Conservation (phyloP, 2,113 vertebrate genomes). For the Chaetorhynchus papuensis region DNA sequence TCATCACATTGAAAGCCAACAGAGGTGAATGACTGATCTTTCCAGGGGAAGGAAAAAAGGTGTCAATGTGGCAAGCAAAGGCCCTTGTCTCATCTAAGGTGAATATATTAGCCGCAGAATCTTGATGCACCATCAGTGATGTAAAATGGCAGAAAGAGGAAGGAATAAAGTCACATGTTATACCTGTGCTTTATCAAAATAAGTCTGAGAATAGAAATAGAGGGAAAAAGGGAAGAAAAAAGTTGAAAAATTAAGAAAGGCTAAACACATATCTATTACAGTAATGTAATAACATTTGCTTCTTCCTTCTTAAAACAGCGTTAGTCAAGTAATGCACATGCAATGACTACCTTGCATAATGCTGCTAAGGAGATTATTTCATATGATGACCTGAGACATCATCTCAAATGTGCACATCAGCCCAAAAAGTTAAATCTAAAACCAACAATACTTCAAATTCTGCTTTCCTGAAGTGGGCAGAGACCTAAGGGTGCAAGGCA, state of each 20-base stretch:
- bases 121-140: not conserved
- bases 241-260: not conserved
- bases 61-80: not conserved
- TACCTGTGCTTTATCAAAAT: not conserved
- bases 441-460: not conserved
- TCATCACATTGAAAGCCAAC: not conserved
- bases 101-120: not conserved
- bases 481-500: not conserved
- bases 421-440: not conserved
- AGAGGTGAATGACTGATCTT: not conserved
- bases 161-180: not conserved
- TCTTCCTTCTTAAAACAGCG: not conserved
- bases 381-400: not conserved
- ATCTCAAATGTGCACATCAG: not conserved
- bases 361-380: not conserved
- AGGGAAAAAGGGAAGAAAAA: not conserved
- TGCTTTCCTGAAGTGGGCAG: not conserved
- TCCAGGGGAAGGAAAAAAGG: not conserved
- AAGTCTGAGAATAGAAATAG: not conserved
- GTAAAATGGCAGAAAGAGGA: not conserved
- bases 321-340: not conserved
- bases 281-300: not conserved
- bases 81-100: not conserved
- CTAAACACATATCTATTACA: not conserved
- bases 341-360: not conserved